These are phyloP conservation scores for Graphium colonna DNA, from an alignment of 2,888 invertebrate genomes.

Conservation along the genomic window DNA sequence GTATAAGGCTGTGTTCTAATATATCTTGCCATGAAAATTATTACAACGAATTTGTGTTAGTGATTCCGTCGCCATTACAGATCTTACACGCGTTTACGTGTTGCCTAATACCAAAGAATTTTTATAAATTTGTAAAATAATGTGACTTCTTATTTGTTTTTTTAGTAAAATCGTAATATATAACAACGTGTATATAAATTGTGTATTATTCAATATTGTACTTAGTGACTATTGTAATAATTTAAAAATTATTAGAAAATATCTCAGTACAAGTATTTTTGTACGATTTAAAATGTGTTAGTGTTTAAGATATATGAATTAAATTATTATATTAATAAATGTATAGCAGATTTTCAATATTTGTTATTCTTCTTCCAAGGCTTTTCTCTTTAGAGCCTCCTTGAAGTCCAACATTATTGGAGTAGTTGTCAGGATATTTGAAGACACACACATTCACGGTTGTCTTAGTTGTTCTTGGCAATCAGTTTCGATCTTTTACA, in stretches of 20 bases:
- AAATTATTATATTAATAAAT: slow-evolving; percentile 20
- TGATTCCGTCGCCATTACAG: too few relatives aligned
- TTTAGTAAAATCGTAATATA: too few relatives aligned
- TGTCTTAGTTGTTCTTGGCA: too few relatives aligned
- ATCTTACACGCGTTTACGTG: too few relatives aligned
- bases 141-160: too few relatives aligned
- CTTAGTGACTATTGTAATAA: slow-evolving; percentile 13
- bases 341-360: slow-evolving; percentile 6
- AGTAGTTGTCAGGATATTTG: too few relatives aligned
- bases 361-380: too few relatives aligned
- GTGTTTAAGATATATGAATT: neutral
- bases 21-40: neutral
- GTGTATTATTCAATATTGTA: slow-evolving; percentile 11
- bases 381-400: too few relatives aligned
- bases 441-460: too few relatives aligned
- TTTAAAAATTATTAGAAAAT: slow-evolving; percentile 3
- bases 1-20: too few relatives aligned
- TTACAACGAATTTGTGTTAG: neutral
- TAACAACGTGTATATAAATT: slow-evolving; percentile 5
- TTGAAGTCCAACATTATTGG: too few relatives aligned
- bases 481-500: too few relatives aligned
- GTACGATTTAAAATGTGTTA: slow-evolving; percentile 6
- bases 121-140: slow-evolving; percentile 2
- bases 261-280: slow-evolving; percentile 21
- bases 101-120: slow-evolving; percentile 23